A percentile compares a stretch with the other conserved stretches of the same genome.
Conservation (phyloP, 2,888 invertebrate species). For the Barypeithes pellucidus region DNA sequence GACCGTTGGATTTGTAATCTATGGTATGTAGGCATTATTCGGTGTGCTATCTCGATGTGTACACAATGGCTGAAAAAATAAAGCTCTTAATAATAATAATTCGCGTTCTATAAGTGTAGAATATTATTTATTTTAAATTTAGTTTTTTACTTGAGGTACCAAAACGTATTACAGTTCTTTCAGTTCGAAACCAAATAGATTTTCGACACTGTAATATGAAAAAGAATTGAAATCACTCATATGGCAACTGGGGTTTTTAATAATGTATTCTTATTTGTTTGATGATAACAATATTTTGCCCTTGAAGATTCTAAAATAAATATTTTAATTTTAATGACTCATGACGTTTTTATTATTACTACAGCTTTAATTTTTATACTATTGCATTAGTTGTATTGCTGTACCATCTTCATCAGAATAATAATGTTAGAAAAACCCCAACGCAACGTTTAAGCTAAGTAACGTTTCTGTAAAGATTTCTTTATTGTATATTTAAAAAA, state of each 20-base stretch:
- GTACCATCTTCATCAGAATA: too few relatives aligned
- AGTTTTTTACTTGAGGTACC: background rate
- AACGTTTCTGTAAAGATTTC: too few relatives aligned
- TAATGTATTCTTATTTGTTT: background rate
- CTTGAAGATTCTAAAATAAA: conserved; percentile 5
- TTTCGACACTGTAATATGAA: too few relatives aligned
- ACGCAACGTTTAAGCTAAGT: too few relatives aligned
- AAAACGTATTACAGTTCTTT: too few relatives aligned
- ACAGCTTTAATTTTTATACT: too few relatives aligned
- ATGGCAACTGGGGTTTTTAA: background rate
- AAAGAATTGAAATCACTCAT: too few relatives aligned
- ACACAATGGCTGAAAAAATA: conserved; percentile 40
- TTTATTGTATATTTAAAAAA: too few relatives aligned
- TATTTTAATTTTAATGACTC: conserved; percentile 4
- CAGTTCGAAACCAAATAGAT: too few relatives aligned
- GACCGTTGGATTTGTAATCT: conserved; percentile 44
- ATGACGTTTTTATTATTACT: background rate
- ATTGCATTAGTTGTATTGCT: too few relatives aligned
- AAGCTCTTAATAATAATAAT: conserved; percentile 35
- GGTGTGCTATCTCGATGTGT: conserved; percentile 33
- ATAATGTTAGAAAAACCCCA: too few relatives aligned
- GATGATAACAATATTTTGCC: background rate
- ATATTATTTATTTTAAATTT: background rate
- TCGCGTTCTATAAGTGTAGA: background rate
- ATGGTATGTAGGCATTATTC: conserved; percentile 48